Evolutionary conservation across 2,113 vertebrate genomes (phyloP).

Genomic region (Colossoma macropomum): DNA sequence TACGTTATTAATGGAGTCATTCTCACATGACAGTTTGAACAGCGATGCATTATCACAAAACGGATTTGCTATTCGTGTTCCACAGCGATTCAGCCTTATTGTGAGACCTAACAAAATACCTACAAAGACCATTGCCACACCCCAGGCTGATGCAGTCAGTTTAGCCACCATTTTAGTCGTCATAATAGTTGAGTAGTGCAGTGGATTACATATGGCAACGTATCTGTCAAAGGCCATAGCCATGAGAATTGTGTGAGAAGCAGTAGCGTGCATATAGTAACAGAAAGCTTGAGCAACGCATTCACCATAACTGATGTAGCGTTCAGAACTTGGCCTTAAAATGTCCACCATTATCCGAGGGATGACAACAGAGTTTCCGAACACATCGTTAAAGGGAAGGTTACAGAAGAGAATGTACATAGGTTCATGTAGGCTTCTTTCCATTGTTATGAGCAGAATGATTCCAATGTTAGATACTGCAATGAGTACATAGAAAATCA

Average conservation of each 20-base stretch:
- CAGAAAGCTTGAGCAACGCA: constrained; percentile 67
- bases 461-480: too few species aligned
- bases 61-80: constrained; percentile 49
- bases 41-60: too few species aligned
- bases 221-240: constrained; percentile 74
- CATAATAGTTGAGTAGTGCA: constrained; percentile 68
- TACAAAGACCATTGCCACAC: neutral
- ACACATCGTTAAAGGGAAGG: too few species aligned
- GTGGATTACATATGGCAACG: constrained; percentile 66
- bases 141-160: constrained; percentile 63
- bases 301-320: constrained; percentile 50
- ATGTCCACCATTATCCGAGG: constrained; percentile 59
- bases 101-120: constrained; percentile 54
- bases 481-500: constrained; percentile 62
- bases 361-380: constrained; percentile 58
- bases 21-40: too few species aligned
- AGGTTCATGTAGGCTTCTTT: too few species aligned
- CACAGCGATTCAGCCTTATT: constrained; percentile 59
- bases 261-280: constrained; percentile 46
- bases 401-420: too few species aligned
- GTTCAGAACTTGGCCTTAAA: neutral
- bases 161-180: constrained; percentile 56
- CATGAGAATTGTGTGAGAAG: constrained; percentile 61
- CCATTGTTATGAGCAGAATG: too few species aligned
- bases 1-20: too few species aligned